Base-by-base conservation (phyloP, 2,113 vertebrate genomes). In the Coregonus clupeaformis region DNA sequence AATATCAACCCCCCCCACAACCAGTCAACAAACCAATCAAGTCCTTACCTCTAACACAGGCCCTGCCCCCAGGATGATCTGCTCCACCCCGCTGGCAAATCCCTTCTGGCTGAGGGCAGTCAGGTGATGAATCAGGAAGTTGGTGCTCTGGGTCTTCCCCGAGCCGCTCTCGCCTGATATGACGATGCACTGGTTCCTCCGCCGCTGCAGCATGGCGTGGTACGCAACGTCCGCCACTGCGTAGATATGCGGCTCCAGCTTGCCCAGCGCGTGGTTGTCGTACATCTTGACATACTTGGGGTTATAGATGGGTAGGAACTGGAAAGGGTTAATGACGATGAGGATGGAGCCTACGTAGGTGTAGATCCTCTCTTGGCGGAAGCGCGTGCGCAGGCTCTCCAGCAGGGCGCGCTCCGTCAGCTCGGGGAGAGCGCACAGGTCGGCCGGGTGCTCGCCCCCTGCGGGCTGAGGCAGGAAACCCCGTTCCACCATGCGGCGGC, bases 231-330 rank as follows among this genome's bases (percentile, higher is more conserved):
- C 97, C 0, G 97, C 97, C 87, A 99, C 96, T 0, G 97, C 97
- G 0, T 98, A 99, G 80, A 99, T 96, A 74, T 97, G 97, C 6
- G 91, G 97, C 85, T 98, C 96, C 86, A 97, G 93, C 88, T 97
- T 97, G 22, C 97, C 97, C 84, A 99, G 90, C 2, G 94, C 91
- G 83, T 97, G 96, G 90, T 98, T 99, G 88, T 98, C 97, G 0
- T 98, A 99, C 93, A 99, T 94, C 86, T 98, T 97, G 71, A 99
- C 97, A 71, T 98, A 98, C 77, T 98, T 99, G 1, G 97, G 97
- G 78, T 99, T 99, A 89, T 99, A 99, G 90, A 99, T 94, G 71
- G 97, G 97, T 74, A 99, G 93, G 86, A 99, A 99, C 83, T 97
- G 97, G 85, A 99, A 99, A 0, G 97, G 97, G 75, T 99, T 99